Base-by-base conservation (phyloP, 2,888 invertebrate genomes). In the Macrosoma leucophasiata region DNA sequence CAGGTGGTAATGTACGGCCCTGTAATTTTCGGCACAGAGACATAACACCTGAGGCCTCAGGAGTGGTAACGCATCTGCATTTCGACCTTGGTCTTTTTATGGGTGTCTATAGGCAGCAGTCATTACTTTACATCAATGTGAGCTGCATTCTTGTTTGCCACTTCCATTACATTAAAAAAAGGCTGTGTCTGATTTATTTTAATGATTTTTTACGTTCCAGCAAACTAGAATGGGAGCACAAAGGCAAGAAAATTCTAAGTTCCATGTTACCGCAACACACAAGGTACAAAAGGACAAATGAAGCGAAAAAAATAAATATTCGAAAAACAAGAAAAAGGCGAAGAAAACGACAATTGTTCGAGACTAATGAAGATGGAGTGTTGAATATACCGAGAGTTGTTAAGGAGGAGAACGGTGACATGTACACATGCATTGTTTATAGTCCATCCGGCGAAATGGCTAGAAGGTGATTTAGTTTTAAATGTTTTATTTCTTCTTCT, bases 401-500 rank as follows among this genome's bases (percentile, higher is more conserved):
- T 43, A 88, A 89, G 25, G 77, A 77, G 26, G 87, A 90, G 32
- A 93, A 92, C 65, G 90, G 91, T 19, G 94, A 93, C 30, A 86
- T 86, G 32, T 94, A 93, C 66, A 92, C 91, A n/a, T 95, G 94
- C 73, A 88, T 90, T 25, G 93, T 93, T 1, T 87, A 87, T 33
- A 91, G 91, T 58, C 87, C 90, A 15, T 90, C 90, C 2, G 92
- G 91, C 1, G 91, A 93, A 66, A 90, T 91, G 62, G 92, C 92
- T 36, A 88, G 91, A 50, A 86, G 92, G 62, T 82, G 46, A 41
- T 41, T 18, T 6, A 10, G n/a, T n/a, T n/a, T n/a, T n/a, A 9
- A n/a, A n/a, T n/a, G n/a, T n/a, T n/a, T n/a, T n/a, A n/a, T n/a
- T n/a, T n/a, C n/a, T n/a, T n/a, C n/a, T n/a, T n/a, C n/a, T n/a